Conservation (phyloP, 2,888 invertebrate genomes). For the Linnaemya vulpina region DNA sequence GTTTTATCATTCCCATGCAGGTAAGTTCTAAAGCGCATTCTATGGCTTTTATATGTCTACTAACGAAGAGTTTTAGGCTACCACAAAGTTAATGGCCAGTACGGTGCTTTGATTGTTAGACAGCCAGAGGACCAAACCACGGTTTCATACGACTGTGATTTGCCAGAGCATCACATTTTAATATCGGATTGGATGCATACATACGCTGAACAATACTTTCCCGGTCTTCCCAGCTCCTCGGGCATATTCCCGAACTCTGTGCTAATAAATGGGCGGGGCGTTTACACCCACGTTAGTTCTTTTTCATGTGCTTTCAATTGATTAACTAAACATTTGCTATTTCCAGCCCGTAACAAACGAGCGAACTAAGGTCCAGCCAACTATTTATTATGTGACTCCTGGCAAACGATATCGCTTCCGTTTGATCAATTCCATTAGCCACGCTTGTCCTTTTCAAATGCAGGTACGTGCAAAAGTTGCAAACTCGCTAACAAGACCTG, state of each 20-base stretch:
- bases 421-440: conserved; percentile 79
- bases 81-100: conserved; percentile 91
- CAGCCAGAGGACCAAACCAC: conserved; percentile 86
- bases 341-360: conserved; percentile 4
- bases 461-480: conserved; percentile 72
- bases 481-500: background rate
- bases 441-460: conserved; percentile 79
- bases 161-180: conserved; percentile 87
- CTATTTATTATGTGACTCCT: conserved; percentile 74
- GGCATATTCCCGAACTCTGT: conserved; percentile 76
- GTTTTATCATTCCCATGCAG: conserved; percentile 89
- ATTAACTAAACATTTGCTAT: background rate
- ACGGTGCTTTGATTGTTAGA: conserved; percentile 89
- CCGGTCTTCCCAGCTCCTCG: conserved; percentile 75
- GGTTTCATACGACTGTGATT: conserved; percentile 89
- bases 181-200: conserved; percentile 91
- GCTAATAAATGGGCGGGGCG: conserved; percentile 79
- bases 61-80: conserved; percentile 82
- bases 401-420: conserved; percentile 81
- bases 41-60: background rate
- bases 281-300: conserved; percentile 73
- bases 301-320: background rate
- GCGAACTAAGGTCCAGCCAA: conserved; percentile 73
- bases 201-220: conserved; percentile 81
- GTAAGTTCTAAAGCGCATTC: conserved; percentile 76